These are phyloP conservation scores for Protophormia terraenovae DNA, from an alignment of 2,888 invertebrate species.

Conservation along the genomic window DNA sequence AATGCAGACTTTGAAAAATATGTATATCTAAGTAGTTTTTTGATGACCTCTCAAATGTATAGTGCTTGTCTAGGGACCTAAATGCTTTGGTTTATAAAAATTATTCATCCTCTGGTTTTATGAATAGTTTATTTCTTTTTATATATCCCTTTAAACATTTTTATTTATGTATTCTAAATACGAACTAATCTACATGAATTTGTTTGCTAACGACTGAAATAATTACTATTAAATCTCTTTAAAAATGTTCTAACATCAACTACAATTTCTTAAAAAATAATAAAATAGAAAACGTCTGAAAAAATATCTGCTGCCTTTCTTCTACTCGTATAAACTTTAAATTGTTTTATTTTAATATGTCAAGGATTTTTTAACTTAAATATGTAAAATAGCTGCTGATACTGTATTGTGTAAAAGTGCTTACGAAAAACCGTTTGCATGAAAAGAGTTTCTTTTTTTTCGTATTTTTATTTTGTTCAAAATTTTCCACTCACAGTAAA, in stretches of 20 bases:
- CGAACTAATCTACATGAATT: too few relatives aligned
- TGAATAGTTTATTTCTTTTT: too few relatives aligned
- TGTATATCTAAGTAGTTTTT: too few relatives aligned
- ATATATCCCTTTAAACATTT: too few relatives aligned
- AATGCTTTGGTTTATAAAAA: too few relatives aligned
- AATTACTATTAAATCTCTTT: not conserved
- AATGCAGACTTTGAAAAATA: too few relatives aligned
- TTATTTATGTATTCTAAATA: too few relatives aligned
- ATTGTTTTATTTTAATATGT: constrained; percentile 38
- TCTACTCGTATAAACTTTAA: not conserved
- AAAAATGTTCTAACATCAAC: not conserved
- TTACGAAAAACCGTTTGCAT: constrained; percentile 3
- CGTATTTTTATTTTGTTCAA: not conserved
- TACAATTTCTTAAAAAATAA: not conserved
- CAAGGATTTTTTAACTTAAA: constrained; percentile 54
- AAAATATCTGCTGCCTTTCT: not conserved
- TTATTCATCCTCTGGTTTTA: too few relatives aligned
- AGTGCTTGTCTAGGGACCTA: too few relatives aligned
- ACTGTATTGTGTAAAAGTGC: constrained; percentile 1
- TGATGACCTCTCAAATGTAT: too few relatives aligned
- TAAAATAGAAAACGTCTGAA: not conserved
- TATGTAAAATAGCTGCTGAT: constrained; percentile 28
- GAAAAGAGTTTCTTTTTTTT: constrained; percentile 15
- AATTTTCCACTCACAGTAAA: not conserved
- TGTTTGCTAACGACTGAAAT: not conserved